phyloP scores from a whole-genome alignment of 2,888 invertebrate genomes.

The Aleiodes alternator region DNA sequence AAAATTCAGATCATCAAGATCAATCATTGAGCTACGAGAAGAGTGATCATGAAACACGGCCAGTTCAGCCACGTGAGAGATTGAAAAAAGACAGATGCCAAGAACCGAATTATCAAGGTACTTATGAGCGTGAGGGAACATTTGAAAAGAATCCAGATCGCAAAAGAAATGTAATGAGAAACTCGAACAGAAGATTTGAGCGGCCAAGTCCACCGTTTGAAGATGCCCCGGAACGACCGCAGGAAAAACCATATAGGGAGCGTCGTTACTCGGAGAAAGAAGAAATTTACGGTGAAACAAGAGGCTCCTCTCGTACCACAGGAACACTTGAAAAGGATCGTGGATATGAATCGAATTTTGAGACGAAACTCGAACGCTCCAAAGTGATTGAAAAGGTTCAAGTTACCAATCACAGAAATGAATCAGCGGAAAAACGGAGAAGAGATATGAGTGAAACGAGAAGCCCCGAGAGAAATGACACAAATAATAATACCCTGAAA shows the following conservation, averaged over 20 bases:
- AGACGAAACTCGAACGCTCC: slow-evolving; percentile 71
- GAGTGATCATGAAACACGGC: slow-evolving; percentile 56
- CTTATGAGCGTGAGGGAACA: slow-evolving; percentile 65
- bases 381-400: slow-evolving; percentile 66
- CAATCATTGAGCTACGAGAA: slow-evolving; percentile 62
- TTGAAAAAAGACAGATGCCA: slow-evolving; percentile 46
- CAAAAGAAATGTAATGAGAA: slow-evolving; percentile 61
- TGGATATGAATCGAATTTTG: slow-evolving; percentile 73
- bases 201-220: slow-evolving; percentile 72
- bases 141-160: slow-evolving; percentile 68
- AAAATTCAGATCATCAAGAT: slow-evolving; percentile 58
- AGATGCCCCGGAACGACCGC: slow-evolving; percentile 66
- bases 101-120: slow-evolving; percentile 49
- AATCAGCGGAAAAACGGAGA: slow-evolving; percentile 51
- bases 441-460: slow-evolving; percentile 34
- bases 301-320: slow-evolving; percentile 54
- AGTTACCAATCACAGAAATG: slow-evolving; percentile 52
- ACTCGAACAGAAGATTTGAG: slow-evolving; percentile 66
- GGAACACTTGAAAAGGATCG: slow-evolving; percentile 70
- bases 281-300: slow-evolving; percentile 70
- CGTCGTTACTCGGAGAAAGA: slow-evolving; percentile 71
- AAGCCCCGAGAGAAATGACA: slow-evolving; percentile 65
- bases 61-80: slow-evolving; percentile 42
- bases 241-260: slow-evolving; percentile 60
- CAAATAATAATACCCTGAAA: slow-evolving; percentile 71